A percentile compares a stretch with the other conserved stretches of the same genome.
These are phyloP conservation scores for Stenodera caucasica DNA, from an alignment of 2,888 invertebrate species.

Conservation along the genomic window DNA sequence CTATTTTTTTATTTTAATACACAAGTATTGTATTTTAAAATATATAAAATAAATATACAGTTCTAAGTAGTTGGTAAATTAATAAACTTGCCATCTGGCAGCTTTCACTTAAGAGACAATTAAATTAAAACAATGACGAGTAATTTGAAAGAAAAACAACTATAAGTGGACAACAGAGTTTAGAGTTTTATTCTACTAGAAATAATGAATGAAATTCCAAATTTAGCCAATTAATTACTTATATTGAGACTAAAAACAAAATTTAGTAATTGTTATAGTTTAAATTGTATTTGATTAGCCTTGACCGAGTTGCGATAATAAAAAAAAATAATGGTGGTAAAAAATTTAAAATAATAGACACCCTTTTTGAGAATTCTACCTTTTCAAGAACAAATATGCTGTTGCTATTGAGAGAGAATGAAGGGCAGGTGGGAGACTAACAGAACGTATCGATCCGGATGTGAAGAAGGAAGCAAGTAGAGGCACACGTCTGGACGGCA, in stretches of 20 bases:
- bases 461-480: constrained; percentile 24
- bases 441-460: constrained; percentile 25
- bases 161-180: neutral
- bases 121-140: neutral
- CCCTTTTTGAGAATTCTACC: neutral
- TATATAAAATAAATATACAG: no score
- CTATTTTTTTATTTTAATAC: neutral
- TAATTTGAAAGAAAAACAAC: neutral
- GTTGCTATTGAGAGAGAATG: constrained; percentile 6
- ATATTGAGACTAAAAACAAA: no score
- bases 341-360: neutral
- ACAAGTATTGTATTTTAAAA: neutral
- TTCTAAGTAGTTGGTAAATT: neutral
- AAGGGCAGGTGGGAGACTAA: constrained; percentile 24
- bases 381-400: neutral
- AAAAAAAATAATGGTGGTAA: neutral
- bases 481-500: constrained; percentile 26
- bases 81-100: neutral
- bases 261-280: no score
- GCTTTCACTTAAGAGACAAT: neutral
- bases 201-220: neutral
- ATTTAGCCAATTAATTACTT: no score
- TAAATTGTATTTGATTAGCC: neutral
- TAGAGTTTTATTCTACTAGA: neutral
- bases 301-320: neutral